Conservation (phyloP, 2,888 invertebrate species). For the Dryobotodes eremita region DNA sequence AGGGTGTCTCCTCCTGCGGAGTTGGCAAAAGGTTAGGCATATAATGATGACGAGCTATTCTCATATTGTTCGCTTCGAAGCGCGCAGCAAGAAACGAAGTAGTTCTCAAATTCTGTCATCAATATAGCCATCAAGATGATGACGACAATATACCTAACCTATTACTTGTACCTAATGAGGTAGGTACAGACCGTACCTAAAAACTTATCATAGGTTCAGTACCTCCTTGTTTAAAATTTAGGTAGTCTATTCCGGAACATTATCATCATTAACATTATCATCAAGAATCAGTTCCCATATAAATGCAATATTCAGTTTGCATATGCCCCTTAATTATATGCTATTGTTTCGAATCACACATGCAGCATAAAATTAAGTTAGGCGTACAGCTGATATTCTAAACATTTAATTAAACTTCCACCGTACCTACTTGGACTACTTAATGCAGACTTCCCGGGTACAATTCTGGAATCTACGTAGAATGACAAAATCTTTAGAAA, state of each 20-base stretch:
- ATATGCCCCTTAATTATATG: constrained; percentile 22
- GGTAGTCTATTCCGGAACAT: not conserved
- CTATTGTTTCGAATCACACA: constrained; percentile 9
- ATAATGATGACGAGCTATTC: not conserved
- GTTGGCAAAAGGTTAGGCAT: too few species aligned
- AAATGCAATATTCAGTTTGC: constrained; percentile 9
- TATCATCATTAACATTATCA: not conserved
- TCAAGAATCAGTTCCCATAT: not conserved
- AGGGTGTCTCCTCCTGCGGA: too few species aligned
- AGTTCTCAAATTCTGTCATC: too few species aligned
- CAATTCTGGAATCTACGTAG: constrained; percentile 13
- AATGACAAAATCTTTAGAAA: not conserved
- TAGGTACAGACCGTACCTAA: not conserved
- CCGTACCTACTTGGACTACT: constrained; percentile 30
- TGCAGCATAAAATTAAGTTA: constrained; percentile 32
- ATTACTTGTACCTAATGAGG: not conserved
- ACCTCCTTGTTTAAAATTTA: not conserved
- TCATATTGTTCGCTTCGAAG: too few species aligned
- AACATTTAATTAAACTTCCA: constrained; percentile 50
- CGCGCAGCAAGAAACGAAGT: too few species aligned
- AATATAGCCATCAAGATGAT: too few species aligned
- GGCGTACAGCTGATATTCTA: constrained; percentile 27
- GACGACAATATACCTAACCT: not conserved
- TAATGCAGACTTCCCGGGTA: constrained; percentile 23
- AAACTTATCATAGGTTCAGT: not conserved